These are phyloP conservation scores for Melanotus villosus DNA, from an alignment of 2,888 invertebrate genomes.

Conservation along the genomic window DNA sequence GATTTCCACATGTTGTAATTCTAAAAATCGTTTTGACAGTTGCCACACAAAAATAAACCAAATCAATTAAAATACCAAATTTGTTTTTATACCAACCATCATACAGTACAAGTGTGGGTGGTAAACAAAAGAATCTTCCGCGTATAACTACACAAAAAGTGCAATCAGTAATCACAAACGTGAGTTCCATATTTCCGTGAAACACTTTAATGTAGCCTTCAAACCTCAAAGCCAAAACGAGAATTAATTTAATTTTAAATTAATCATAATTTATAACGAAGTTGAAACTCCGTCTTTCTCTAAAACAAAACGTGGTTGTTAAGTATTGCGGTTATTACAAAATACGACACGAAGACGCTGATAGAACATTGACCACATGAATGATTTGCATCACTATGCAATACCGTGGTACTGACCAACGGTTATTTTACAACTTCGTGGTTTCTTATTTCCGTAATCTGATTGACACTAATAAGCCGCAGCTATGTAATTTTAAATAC, in stretches of 20 bases:
- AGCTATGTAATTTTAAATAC: neutral
- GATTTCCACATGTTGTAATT: constrained; percentile 19
- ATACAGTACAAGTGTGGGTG: no score
- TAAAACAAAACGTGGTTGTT: no score
- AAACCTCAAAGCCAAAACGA: no score
- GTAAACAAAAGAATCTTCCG: no score
- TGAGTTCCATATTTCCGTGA: no score
- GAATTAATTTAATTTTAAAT: no score
- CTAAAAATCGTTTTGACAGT: neutral
- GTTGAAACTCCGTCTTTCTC: neutral
- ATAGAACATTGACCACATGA: constrained; percentile 29
- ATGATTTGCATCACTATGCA: constrained; percentile 29
- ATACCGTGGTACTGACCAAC: constrained; percentile 20
- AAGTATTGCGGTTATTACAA: constrained; percentile 7
- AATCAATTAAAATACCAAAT: no score
- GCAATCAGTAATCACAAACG: no score
- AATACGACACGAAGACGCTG: constrained; percentile 4
- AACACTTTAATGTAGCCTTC: no score
- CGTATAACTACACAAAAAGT: no score
- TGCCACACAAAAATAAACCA: no score
- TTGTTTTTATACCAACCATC: no score
- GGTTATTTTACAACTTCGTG: constrained; percentile 18
- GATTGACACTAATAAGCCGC: constrained; percentile 20
- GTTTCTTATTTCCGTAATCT: constrained; percentile 24
- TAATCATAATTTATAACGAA: neutral